Evolutionary conservation across 2,113 vertebrate genomes (phyloP).

Genomic region (Actenoides hombroni): DNA sequence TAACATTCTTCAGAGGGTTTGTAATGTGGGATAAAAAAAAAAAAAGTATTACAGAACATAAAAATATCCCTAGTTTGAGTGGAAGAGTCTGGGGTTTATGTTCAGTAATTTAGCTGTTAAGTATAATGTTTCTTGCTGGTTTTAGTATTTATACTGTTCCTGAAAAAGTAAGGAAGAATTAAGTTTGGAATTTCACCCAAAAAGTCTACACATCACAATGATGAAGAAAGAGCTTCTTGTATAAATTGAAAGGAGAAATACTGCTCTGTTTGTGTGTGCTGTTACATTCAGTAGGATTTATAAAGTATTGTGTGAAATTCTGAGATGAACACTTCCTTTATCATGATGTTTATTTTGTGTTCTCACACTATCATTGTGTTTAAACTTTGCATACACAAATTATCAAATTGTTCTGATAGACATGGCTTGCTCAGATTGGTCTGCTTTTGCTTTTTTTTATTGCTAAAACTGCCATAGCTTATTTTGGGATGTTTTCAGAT

Average conservation of each 20-base stretch:
- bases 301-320: not conserved
- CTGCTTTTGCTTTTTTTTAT: not conserved
- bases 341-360: not conserved
- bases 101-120: not conserved
- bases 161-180: not conserved
- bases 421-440: not conserved
- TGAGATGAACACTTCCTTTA: not conserved
- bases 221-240: not conserved
- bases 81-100: conserved; percentile 9
- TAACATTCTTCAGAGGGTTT: conserved; percentile 31
- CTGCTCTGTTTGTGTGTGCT: not conserved
- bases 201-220: not conserved
- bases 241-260: not conserved
- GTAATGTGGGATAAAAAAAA: not conserved
- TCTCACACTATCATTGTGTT: not conserved
- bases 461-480: not conserved
- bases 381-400: not conserved
- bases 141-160: not conserved
- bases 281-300: not conserved
- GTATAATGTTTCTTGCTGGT: not conserved
- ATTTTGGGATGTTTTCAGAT: not conserved
- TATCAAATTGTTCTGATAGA: not conserved
- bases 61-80: conserved; percentile 14
- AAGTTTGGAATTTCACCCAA: not conserved
- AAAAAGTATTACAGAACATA: not conserved